Evolutionary conservation across 2,888 invertebrate genomes (phyloP), one percentile per base, ranked within the genome.

Genomic region (Cryptophagus acutangulus): DNA sequence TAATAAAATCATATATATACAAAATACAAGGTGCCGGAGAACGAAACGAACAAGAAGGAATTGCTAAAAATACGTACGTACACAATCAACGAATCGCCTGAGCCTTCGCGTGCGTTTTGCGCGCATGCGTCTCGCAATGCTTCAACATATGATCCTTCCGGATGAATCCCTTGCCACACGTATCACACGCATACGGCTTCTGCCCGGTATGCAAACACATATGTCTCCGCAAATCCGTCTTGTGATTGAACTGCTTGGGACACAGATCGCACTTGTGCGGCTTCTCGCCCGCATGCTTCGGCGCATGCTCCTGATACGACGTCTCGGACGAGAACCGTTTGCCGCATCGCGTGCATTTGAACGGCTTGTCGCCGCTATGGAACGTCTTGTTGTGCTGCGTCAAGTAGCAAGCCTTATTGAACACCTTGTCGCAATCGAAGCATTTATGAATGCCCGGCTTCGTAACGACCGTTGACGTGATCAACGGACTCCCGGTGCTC

Each of bases 141-240:
- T 91, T 90, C 51, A 87, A 77, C 88, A 91, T 87, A 70, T 91
- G 91, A 71, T 92, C 91, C 70, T 88, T 87, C 52, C 91, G 78
- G 57, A 88, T 89, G 69, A 92, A 92, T 36, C 89, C 87, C 69
- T 91, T 91, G 45, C 82, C 81, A 68, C 91, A 92, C 47, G 79
- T 79, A 54, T 81, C 78, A 70, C 91, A 92, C 48, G 79, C 75
- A 66, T 82, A 89, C 28, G 89, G 89, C 66, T 88, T 89, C 58
- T 82, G 79, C 34, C 87, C 88, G n/a, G 85, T 85, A 66, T 91
- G 91, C 54, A 87, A 76, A 67, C 88, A 89, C 76, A 84, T 81
- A 71, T 92, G 91, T 49, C 91, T 78, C 46, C 88, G 77, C 57
- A 91, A 73, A 66, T 92, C 91, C 38, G 90, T 90, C 70, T 90